Evolutionary conservation across 2,797 vertebrate genomes (phyloP).

Genomic region (Lophius americanus): DNA sequence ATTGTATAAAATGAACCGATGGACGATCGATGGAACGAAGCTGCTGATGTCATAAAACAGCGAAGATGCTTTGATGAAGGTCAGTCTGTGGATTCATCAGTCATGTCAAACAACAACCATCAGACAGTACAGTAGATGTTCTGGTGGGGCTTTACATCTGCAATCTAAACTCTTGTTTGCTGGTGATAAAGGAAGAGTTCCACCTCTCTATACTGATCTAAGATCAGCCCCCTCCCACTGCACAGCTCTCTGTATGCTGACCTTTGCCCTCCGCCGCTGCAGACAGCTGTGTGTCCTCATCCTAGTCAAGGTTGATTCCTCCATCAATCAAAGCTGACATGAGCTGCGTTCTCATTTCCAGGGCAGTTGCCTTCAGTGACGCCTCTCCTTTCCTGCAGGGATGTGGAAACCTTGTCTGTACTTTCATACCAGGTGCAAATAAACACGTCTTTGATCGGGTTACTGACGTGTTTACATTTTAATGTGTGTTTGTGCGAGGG

Average conservation of each 20-base stretch:
- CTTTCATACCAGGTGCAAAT: slow-evolving; percentile 49
- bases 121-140: not conserved
- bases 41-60: not conserved
- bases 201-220: slow-evolving; percentile 13
- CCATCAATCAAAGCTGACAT: slow-evolving; percentile 41
- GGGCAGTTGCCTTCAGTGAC: slow-evolving; percentile 25
- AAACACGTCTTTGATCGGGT: slow-evolving; percentile 18
- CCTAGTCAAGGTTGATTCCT: slow-evolving; percentile 49
- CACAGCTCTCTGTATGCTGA: slow-evolving; percentile 14
- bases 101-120: not conserved
- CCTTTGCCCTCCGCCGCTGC: slow-evolving; percentile 20
- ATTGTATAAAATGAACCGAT: no score
- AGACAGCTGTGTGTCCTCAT: slow-evolving; percentile 42
- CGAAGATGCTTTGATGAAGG: not conserved
- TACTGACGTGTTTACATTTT: slow-evolving; percentile 31
- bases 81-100: not conserved
- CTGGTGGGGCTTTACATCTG: no score
- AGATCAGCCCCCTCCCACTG: slow-evolving; percentile 10
- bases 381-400: slow-evolving; percentile 10
- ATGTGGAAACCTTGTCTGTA: slow-evolving; percentile 27
- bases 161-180: not conserved
- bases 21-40: no score
- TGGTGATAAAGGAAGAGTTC: not conserved
- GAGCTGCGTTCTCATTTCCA: slow-evolving; percentile 30
- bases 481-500: slow-evolving; percentile 22